Conservation (phyloP, 2,113 vertebrate species). For the Pseudorectes ferrugineus region DNA sequence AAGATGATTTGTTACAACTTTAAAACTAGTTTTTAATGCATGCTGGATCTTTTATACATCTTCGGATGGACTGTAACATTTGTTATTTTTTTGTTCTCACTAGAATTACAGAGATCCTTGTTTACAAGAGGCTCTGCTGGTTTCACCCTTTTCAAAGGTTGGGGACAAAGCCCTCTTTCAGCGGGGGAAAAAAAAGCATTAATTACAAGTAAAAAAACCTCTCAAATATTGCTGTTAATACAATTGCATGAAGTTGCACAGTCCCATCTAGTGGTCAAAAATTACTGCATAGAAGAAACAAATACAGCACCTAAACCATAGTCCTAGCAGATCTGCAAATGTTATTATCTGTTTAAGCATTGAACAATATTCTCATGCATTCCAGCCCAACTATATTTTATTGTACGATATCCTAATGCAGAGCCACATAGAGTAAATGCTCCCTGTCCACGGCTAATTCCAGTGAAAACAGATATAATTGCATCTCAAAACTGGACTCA, state of each 20-base stretch:
- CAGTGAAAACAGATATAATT: background rate
- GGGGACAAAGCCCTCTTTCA: background rate
- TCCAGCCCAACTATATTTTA: background rate
- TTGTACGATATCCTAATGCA: background rate
- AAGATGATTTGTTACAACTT: conserved; percentile 6
- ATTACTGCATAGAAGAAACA: background rate
- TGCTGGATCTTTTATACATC: background rate
- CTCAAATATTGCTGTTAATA: background rate
- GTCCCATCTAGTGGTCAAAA: conserved; percentile 72
- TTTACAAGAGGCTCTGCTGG: background rate
- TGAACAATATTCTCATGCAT: background rate
- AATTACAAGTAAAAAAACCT: background rate
- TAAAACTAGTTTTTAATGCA: background rate
- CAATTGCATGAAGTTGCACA: conserved; percentile 42
- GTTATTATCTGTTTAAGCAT: background rate
- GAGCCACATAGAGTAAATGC: background rate
- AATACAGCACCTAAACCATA: background rate
- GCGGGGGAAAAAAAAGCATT: background rate
- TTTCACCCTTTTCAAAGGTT: background rate
- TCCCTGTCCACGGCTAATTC: background rate
- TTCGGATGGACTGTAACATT: background rate
- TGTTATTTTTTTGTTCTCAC: background rate
- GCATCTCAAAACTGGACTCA: background rate
- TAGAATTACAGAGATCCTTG: background rate
- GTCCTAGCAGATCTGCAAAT: background rate